phyloP scores from a whole-genome alignment of 2,888 invertebrate species.

The Hirtodrosophila confusa region DNA sequence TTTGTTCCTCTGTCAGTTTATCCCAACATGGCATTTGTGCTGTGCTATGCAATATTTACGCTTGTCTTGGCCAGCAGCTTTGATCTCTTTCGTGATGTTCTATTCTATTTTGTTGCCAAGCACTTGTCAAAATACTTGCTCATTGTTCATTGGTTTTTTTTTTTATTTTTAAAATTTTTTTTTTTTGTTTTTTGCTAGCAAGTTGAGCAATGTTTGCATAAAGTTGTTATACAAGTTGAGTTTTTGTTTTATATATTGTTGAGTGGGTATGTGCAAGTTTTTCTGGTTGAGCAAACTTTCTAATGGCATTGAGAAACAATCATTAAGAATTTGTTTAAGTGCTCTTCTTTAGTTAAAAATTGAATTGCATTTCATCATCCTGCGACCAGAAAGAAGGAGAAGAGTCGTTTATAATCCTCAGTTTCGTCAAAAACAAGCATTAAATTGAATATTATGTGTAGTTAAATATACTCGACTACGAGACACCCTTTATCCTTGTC shows the following conservation, averaged over 20 bases:
- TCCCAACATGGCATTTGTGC: conserved; percentile 62
- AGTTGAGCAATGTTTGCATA: conserved; percentile 55
- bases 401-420: no score
- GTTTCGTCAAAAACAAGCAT: not conserved
- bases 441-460: no score
- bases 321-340: conserved; percentile 13
- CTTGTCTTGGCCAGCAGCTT: conserved; percentile 74
- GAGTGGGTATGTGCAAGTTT: conserved; percentile 20
- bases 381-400: no score
- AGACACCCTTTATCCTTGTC: no score
- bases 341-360: conserved; percentile 1
- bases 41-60: conserved; percentile 75
- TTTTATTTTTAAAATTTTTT: conserved; percentile 3
- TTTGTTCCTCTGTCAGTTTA: conserved; percentile 53
- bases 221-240: conserved; percentile 45
- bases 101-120: conserved; percentile 44
- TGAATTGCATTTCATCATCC: not conserved
- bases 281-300: conserved; percentile 12
- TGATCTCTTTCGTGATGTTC: conserved; percentile 67
- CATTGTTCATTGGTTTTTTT: conserved; percentile 37
- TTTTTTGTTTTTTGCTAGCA: conserved; percentile 46
- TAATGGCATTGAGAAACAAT: conserved; percentile 10
- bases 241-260: conserved; percentile 6
- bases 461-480: no score
- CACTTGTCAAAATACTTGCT: conserved; percentile 74